Conservation (phyloP, 2,888 invertebrate species). For the Melieria crassipennis region DNA sequence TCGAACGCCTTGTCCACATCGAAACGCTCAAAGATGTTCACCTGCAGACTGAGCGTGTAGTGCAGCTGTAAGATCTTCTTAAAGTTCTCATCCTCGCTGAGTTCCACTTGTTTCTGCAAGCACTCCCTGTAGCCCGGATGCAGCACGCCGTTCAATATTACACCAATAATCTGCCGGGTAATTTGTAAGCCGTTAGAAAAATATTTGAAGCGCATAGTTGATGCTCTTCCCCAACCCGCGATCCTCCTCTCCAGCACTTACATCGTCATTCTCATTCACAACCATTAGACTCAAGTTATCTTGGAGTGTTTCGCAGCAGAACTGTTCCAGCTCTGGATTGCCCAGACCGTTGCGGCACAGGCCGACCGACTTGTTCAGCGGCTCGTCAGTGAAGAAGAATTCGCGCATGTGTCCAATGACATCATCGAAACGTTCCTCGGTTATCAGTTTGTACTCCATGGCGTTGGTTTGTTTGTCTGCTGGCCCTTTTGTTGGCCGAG, state of each 20-base stretch:
- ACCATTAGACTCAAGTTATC: slow-evolving; percentile 81
- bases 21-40: slow-evolving; percentile 76
- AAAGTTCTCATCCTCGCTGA: slow-evolving; percentile 75
- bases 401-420: slow-evolving; percentile 78
- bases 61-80: slow-evolving; percentile 82
- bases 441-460: slow-evolving; percentile 63
- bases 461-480: neutral
- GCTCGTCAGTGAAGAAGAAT: slow-evolving; percentile 86
- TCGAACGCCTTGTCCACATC: slow-evolving; percentile 79
- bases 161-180: slow-evolving; percentile 74
- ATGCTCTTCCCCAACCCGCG: neutral
- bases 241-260: slow-evolving; percentile 54
- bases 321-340: slow-evolving; percentile 77
- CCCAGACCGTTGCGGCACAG: slow-evolving; percentile 75
- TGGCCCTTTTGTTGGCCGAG: too few species aligned
- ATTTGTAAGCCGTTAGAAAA: too few species aligned
- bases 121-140: slow-evolving; percentile 77
- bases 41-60: slow-evolving; percentile 74
- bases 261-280: slow-evolving; percentile 71
- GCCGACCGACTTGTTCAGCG: slow-evolving; percentile 80
- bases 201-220: neutral
- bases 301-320: slow-evolving; percentile 77
- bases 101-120: slow-evolving; percentile 73
- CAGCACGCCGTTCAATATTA: slow-evolving; percentile 80
- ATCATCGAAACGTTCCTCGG: slow-evolving; percentile 66